Percentiles rank a stretch among this genome's conserved stretches.
Evolutionary conservation across 2,888 invertebrate genomes (phyloP).

Genomic region (Ormyrus labotus): DNA sequence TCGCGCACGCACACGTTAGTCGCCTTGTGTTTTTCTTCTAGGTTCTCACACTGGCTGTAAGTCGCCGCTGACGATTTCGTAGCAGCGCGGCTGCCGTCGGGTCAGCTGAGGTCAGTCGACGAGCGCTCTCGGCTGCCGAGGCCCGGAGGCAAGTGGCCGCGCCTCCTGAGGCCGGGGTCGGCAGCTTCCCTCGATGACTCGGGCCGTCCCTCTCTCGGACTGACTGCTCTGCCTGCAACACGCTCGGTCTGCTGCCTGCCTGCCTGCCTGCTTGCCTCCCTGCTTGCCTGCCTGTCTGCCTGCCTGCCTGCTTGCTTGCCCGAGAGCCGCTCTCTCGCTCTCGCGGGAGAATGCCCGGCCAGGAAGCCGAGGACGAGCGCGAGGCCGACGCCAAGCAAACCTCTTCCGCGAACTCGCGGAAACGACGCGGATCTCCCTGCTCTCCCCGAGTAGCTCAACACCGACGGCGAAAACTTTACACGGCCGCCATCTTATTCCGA

Average conservation of each 20-base stretch:
- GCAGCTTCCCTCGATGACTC: background rate
- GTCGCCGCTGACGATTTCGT: background rate
- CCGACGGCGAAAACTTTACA: conserved; percentile 70
- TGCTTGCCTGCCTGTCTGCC: no score
- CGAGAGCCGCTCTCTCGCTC: conserved; percentile 5
- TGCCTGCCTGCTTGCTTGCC: background rate
- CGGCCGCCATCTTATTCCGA: conserved; percentile 71
- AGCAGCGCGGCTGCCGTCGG: background rate
- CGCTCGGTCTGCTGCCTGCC: background rate
- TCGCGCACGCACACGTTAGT: conserved; percentile 30
- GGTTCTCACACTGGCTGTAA: background rate
- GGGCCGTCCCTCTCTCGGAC: background rate
- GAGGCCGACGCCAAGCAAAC: no score
- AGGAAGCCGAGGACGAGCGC: background rate
- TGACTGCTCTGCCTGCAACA: background rate
- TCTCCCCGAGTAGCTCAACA: conserved; percentile 52
- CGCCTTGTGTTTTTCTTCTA: background rate
- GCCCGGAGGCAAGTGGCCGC: background rate
- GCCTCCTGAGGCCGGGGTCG: background rate
- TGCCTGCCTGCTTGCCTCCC: no score
- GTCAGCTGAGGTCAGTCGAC: background rate
- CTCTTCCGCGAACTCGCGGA: conserved; percentile 55
- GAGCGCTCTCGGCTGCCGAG: background rate
- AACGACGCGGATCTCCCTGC: conserved; percentile 62
- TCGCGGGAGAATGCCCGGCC: no score